phyloP scores from a whole-genome alignment of 2,113 vertebrate species.

The Dendrocopos noguchii region DNA sequence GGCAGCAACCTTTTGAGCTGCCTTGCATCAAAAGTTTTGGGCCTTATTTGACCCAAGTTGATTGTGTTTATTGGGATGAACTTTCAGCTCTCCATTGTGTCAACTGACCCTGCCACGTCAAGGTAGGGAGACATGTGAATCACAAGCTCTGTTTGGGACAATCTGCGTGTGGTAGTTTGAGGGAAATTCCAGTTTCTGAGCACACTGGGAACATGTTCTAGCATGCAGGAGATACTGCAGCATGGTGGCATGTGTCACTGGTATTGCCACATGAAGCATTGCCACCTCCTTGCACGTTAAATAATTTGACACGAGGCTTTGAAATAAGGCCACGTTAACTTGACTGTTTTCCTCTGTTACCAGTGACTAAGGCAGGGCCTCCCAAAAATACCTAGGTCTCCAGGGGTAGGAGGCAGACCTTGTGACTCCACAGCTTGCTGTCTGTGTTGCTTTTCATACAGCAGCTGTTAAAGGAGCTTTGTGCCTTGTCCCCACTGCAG shows the following conservation, averaged over 20 bases:
- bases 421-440: background rate
- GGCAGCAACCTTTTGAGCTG: background rate
- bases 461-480: conserved; percentile 50
- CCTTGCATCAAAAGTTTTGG: background rate
- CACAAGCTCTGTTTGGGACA: background rate
- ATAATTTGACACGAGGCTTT: background rate
- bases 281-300: background rate
- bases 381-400: conserved; percentile 10
- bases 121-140: background rate
- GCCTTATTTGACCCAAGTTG: background rate
- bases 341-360: background rate
- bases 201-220: background rate
- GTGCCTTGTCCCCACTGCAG: background rate
- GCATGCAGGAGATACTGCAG: background rate
- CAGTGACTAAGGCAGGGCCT: background rate
- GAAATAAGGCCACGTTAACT: background rate
- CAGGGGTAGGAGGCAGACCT: conserved; percentile 2
- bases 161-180: background rate
- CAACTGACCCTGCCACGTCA: background rate
- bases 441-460: background rate
- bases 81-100: background rate
- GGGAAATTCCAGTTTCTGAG: background rate
- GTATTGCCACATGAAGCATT: background rate
- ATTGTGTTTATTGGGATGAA: background rate
- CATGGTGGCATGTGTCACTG: background rate